Base-by-base conservation (phyloP, 1,140 invertebrate species). In the Bombyx mandarina region DNA sequence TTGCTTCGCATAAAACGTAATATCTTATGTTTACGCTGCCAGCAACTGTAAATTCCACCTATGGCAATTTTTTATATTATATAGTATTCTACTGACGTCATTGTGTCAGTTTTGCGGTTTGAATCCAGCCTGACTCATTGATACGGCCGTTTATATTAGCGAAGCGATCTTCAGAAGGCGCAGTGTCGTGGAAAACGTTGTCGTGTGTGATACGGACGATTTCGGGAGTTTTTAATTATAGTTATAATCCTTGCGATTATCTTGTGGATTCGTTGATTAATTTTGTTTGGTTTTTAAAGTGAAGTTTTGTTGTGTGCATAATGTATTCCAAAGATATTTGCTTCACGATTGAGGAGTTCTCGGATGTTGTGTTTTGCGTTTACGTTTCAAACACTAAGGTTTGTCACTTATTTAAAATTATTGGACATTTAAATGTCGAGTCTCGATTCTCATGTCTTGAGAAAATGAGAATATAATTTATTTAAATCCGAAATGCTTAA, bases 321-420 rank as follows among this genome's bases (percentile, higher is more conserved):
- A 86, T 83, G 79, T 73, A 77, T 61, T 73, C 77, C 7, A 71
- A 69, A 56, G 68, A 74, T 67, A 69, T 79, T 56, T 77, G 76
- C 68, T 73, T 81, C 48, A 69, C 70, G 18, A 80, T 86, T 54
- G 72, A 82, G 52, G 78, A 81, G 56, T 86, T 86, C 62, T 70
- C 82, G 74, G 82, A 86, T 79, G 78, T 84, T 54, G 82, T 86
- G 47, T 82, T 79, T 48, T 81, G 72, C 62, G 78, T 71, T 52
- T 86, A 86, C 56, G 57, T 86, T 18, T 66, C 57, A 42, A 71
- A 76, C 57, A 67, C 65, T 44, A 73, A 67, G 79, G 81, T 82
- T 63, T 42, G 58, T 66, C 43, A 52, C 58, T 53, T 18, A 49
- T 52, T 9, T 35, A 3, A 35, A 3, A 35, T 35, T 35, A 35